Evolutionary conservation across 2,888 invertebrate genomes (phyloP), one percentile per base, ranked within the genome.

Genomic region (Belgica antarctica): DNA sequence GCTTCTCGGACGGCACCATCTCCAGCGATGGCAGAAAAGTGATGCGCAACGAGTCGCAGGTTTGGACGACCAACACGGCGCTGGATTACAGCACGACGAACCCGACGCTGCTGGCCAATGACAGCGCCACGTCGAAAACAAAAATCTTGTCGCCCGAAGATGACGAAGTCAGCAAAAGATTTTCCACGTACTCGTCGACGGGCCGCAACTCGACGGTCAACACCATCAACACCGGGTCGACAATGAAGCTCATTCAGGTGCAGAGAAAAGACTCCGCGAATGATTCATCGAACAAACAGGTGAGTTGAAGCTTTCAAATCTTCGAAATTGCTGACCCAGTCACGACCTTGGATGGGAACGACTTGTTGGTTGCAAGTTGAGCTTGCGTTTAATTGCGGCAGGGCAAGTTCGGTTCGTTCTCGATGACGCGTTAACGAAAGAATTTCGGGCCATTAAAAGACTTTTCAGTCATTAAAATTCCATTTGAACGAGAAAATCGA

Each of bases 231-330:
- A 41, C 8, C 17, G 36, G 41, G 27, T 63, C 65, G 10, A 65
- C 65, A 46, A 47, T 65, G 65, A 65, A 65, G n/a, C 65, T 65
- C n/a, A 65, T 65, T 47, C 65, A 65, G 28, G 47, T 65, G 8
- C 7, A 65, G 19, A 65, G 47, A 19, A 25, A 65, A 41, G 65
- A 65, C 15, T 15, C 27, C 10, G 22, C 19, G 17, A 22, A 80
- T 72, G 79, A 80, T 73, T 79, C 78, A 70, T 75, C 76, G 69
- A 78, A 62, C 59, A 72, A 72, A 72, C 73, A 80, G 79, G 80
- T 80, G 72, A 77, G 77, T 73, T 31, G 8, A 69, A 71, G 70
- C 63, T 34, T 34, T 34, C 4, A 46, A 46, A 34, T 34, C 34
- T n/a, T n/a, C n/a, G n/a, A n/a, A n/a, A n/a, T n/a, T n/a, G n/a